Evolutionary conservation across 37 sponge, comb jelly and placozoan genomes (phyloP).

Genomic region (Halisarca cf. caerulea): DNA sequence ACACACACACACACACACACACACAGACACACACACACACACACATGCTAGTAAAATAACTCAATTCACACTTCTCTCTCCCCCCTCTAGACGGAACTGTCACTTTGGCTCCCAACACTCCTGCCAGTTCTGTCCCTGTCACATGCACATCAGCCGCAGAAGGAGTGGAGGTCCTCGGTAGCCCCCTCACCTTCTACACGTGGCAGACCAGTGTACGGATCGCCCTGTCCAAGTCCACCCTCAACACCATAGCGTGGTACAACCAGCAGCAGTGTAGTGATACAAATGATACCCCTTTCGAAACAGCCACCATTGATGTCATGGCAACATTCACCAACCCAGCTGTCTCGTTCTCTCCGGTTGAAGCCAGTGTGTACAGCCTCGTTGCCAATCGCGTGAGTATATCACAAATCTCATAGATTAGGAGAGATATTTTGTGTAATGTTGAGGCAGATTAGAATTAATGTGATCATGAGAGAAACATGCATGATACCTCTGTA

Average conservation of each 20-base stretch:
- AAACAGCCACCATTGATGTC: slow-evolving; percentile 17
- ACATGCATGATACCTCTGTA: too few relatives aligned
- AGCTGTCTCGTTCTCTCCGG: too few relatives aligned
- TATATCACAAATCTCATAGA: too few relatives aligned
- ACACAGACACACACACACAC: too few relatives aligned
- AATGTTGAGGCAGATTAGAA: too few relatives aligned
- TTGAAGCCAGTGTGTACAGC: neutral
- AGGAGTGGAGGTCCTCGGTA: neutral
- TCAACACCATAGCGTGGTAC: neutral
- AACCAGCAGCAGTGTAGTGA: neutral
- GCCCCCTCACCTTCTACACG: slow-evolving; percentile 10
- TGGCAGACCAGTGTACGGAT: neutral
- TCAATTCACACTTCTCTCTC: neutral
- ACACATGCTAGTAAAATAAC: neutral
- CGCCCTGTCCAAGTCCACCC: neutral
- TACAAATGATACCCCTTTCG: neutral
- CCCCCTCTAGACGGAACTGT: neutral
- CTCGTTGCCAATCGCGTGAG: neutral
- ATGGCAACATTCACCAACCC: neutral
- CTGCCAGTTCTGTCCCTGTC: neutral
- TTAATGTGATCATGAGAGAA: too few relatives aligned
- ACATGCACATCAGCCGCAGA: neutral
- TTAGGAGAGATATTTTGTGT: too few relatives aligned
- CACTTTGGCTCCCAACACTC: neutral
- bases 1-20: too few relatives aligned